Base-by-base conservation (phyloP, 2,797 vertebrate genomes). In the Ciconia nigra region DNA sequence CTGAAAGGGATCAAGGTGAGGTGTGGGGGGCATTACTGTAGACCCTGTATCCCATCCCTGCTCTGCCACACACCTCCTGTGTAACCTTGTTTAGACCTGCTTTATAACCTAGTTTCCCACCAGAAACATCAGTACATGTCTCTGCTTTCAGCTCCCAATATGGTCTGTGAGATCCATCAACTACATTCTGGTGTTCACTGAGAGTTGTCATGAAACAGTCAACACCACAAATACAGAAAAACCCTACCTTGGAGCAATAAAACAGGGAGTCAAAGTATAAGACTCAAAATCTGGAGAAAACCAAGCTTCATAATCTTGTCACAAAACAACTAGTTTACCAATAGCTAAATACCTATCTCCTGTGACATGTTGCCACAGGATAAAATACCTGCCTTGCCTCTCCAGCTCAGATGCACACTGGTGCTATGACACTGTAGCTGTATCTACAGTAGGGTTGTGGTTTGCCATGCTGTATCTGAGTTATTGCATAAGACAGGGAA, bases 361-460 rank as follows among this genome's bases (percentile, higher is more conserved):
- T 33, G 69, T 29, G 37, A 49, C n/a, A 16, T 0, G 0, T 15
- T 76, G 28, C 44, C 19, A 9, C 70, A 20, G 28, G 25, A 41
- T 72, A 69, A 76, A 90, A 76, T 37, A 49, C 10, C 24, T 58
- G 35, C 42, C 49, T 83, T 1, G 0, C 15, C n/a, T 59, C 52
- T 88, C 47, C 73, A 47, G 35, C 65, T 61, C 1, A 1, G 20
- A 29, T 0, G 2, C 15, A 8, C 6, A 11, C 12, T 0, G 2
- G 3, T 59, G 26, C 26, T 37, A 0, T 18, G 39, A 59, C 17
- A 13, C 49, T 19, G 5, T 13, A 42, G 41, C 47, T 55, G 17
- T 18, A 12, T 11, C 28, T 83, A 4, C 3, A 5, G 29, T 4
- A 31, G 80, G 39, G 9, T 1, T 58, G 44, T 57, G 77, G 20